Base-by-base conservation (phyloP, 2,113 vertebrate species). In the Alligator sinensis region DNA sequence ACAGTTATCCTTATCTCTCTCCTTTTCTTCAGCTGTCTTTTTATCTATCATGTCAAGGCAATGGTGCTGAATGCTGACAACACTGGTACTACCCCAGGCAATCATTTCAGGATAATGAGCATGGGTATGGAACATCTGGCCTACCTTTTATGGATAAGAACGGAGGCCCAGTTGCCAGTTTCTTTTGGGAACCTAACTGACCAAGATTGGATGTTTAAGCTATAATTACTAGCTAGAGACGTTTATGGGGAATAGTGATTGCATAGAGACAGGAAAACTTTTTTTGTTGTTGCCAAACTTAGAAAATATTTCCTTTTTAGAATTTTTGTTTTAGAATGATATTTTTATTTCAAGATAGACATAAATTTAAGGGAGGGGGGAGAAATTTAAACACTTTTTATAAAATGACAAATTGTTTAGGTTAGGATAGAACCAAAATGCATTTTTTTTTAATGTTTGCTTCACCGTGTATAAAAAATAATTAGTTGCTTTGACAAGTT, bases 1-100 rank as follows among this genome's bases (percentile, higher is more conserved):
- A 27, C 3, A 4, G 1, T 47, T 2, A 24, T 30, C 25, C 5
- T 34, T 30, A 10, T 57, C 58, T 75, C 8, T 1, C 2, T 3
- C 1, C 4, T 2, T 38, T 77, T 34, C 9, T 82, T 6, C 27
- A 76, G 12, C 34, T 1, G 2, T 28, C 30, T 70, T 72, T 34
- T 91, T 55, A 61, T n/a, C 34, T 62, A n/a, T 22, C 3, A 1
- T 1, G 1, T 11, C 27, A 22, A 10, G 17, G 60, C 13, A 79
- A 9, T 21, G 5, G 16, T 21, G 24, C n/a, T 59, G 77, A 84
- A 62, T 84, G 4, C 18, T 77, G 13, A 55, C 10, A 88, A 6
- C 1, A 19, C 25, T 13, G 17, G 5, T 68, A 28, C 28, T 38
- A 77, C 11, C 38, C 38, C 22, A 59, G 34, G 28, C 30, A 86